These are phyloP conservation scores for Eulimnadia texana DNA, from an alignment of 1,140 invertebrate species.

Conservation along the genomic window DNA sequence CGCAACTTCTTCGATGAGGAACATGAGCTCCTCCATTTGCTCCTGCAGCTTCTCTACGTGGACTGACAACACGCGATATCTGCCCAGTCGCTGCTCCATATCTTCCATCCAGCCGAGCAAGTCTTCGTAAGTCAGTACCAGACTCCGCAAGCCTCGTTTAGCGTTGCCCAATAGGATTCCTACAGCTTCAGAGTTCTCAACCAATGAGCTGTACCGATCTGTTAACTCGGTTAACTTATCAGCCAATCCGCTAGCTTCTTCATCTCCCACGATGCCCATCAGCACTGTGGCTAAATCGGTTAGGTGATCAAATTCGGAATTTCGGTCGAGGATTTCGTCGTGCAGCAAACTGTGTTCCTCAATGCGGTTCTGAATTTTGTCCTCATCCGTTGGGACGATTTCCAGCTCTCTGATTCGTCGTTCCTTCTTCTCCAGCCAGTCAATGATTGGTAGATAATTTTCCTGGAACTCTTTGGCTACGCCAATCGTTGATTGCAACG, in stretches of 20 bases:
- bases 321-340: constrained; percentile 72
- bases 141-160: constrained; percentile 62
- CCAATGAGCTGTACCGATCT: constrained; percentile 45
- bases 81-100: constrained; percentile 63
- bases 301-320: constrained; percentile 68
- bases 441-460: constrained; percentile 67
- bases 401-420: constrained; percentile 77
- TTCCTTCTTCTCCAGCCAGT: constrained; percentile 82
- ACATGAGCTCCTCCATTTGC: constrained; percentile 81
- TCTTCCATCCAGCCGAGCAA: constrained; percentile 82
- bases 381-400: constrained; percentile 79
- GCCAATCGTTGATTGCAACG: constrained; percentile 71
- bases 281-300: constrained; percentile 73
- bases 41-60: constrained; percentile 78
- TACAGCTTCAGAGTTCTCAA: constrained; percentile 68
- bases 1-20: constrained; percentile 76
- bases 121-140: constrained; percentile 82
- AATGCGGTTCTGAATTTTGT: constrained; percentile 76
- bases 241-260: constrained; percentile 69
- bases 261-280: constrained; percentile 80
- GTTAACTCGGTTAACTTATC: constrained; percentile 73
- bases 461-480: constrained; percentile 79
- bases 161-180: constrained; percentile 62
- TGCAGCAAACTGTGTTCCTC: constrained; percentile 70
- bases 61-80: constrained; percentile 67